Evolutionary conservation across 92 coral and sea anemone species (phyloP).

Genomic region (Phenganax marumi): DNA sequence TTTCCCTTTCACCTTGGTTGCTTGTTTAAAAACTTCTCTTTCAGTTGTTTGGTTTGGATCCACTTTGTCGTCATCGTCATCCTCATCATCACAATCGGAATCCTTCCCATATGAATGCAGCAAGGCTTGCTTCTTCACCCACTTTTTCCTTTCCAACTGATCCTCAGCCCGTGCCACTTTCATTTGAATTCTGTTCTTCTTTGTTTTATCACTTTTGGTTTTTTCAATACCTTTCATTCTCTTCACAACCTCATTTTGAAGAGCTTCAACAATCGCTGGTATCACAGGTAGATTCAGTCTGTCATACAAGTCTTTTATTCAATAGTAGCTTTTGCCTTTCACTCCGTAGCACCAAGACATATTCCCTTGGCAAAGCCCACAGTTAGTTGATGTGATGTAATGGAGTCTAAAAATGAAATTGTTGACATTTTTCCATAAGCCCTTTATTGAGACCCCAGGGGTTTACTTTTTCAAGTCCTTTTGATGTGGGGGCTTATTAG

Average conservation of each 20-base stretch:
- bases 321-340: constrained; percentile 49
- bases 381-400: constrained; percentile 61
- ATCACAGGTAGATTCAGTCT: constrained; percentile 59
- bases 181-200: constrained; percentile 29
- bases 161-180: constrained; percentile 56
- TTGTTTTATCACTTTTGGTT: constrained; percentile 20
- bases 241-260: constrained; percentile 38
- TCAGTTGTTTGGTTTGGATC: neutral
- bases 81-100: constrained; percentile 4
- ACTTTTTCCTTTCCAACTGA: constrained; percentile 47
- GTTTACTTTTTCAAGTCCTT: no score
- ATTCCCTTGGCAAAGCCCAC: constrained; percentile 63
- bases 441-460: no score
- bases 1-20: constrained; percentile 3
- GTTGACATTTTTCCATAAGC: no score
- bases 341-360: constrained; percentile 55
- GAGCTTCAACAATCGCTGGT: constrained; percentile 52
- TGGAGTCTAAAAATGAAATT: constrained; percentile 51
- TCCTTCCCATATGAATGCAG: constrained; percentile 50
- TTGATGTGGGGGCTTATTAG: constrained; percentile 1
- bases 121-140: constrained; percentile 45
- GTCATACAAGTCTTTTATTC: constrained; percentile 60
- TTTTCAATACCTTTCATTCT: constrained; percentile 1
- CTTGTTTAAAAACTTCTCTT: neutral
- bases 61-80: neutral